phyloP scores from a whole-genome alignment of 2,888 invertebrate species.

The Xiphydria camelus region DNA sequence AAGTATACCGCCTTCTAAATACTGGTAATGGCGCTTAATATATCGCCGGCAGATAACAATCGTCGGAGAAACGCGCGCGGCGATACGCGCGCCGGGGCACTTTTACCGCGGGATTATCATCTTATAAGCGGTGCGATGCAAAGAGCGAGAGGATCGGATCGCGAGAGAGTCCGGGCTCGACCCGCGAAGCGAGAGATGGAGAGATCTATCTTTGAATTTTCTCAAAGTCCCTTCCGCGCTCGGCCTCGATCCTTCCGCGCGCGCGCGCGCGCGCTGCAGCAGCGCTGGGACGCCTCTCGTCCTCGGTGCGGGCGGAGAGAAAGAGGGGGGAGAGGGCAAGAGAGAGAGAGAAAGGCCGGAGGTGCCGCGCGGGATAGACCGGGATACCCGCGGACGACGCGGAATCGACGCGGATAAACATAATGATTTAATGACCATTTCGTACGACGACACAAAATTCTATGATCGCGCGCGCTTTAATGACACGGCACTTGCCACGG shows the following conservation, averaged over 20 bases:
- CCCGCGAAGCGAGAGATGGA: no score
- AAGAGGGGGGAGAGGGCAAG: constrained; percentile 2
- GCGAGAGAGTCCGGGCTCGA: neutral
- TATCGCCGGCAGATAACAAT: constrained; percentile 51
- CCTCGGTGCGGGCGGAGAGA: constrained; percentile 7
- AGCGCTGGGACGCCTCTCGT: constrained; percentile 27
- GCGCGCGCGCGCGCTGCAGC: constrained; percentile 11
- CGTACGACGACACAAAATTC: constrained; percentile 55
- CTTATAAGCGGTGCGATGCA: constrained; percentile 6
- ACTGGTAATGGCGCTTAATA: constrained; percentile 53
- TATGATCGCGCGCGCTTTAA: constrained; percentile 52
- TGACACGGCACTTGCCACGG: constrained; percentile 55
- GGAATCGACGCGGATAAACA: constrained; percentile 55
- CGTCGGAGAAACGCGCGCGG: constrained; percentile 25
- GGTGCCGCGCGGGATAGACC: constrained; percentile 8
- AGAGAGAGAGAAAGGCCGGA: constrained; percentile 1
- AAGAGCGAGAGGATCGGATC: constrained; percentile 2
- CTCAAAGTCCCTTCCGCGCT: no score
- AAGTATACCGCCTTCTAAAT: constrained; percentile 48
- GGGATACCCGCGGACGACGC: no score
- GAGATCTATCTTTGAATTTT: no score
- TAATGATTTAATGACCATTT: constrained; percentile 56
- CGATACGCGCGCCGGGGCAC: constrained; percentile 32
- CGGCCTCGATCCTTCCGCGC: no score
- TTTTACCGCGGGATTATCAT: constrained; percentile 38